Percentiles rank a stretch among this genome's conserved stretches.
Conservation (phyloP, 2,797 vertebrate species). For the Cuniculus paca region DNA sequence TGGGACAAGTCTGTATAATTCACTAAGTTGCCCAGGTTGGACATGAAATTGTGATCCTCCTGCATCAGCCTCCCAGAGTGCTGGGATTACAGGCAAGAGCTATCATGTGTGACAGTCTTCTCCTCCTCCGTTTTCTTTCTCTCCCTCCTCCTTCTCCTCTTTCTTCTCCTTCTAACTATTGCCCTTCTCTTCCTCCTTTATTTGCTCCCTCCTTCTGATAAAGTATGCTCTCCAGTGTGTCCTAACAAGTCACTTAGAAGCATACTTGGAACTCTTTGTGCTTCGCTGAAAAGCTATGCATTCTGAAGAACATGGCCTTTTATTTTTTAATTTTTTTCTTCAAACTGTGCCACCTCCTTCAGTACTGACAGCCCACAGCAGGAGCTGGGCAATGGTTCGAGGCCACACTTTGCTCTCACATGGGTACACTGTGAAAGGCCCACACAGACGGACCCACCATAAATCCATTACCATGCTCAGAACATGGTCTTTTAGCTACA, state of each 20-base stretch:
- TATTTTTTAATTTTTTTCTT: no score
- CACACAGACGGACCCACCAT: neutral
- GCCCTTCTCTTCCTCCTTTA: neutral
- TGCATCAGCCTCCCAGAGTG: neutral
- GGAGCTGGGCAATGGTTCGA: neutral
- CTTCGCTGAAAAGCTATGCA: neutral
- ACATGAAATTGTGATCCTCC: neutral
- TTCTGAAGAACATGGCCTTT: neutral
- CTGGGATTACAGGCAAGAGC: neutral
- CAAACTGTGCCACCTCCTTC: neutral
- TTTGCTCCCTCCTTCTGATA: neutral
- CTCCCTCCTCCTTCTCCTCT: neutral
- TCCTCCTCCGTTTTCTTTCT: neutral
- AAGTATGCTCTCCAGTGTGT: neutral
- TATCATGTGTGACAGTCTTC: no score
- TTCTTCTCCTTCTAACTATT: neutral
- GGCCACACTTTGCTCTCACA: neutral
- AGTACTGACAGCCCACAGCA: neutral
- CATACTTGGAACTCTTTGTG: neutral
- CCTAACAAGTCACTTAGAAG: neutral
- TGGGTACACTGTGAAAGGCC: neutral
- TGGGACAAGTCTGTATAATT: neutral
- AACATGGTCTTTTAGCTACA: no score
- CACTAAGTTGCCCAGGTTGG: neutral
- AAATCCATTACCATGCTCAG: neutral